Conservation (phyloP, 2,888 invertebrate genomes). For the Yponomeuta cagnagella region DNA sequence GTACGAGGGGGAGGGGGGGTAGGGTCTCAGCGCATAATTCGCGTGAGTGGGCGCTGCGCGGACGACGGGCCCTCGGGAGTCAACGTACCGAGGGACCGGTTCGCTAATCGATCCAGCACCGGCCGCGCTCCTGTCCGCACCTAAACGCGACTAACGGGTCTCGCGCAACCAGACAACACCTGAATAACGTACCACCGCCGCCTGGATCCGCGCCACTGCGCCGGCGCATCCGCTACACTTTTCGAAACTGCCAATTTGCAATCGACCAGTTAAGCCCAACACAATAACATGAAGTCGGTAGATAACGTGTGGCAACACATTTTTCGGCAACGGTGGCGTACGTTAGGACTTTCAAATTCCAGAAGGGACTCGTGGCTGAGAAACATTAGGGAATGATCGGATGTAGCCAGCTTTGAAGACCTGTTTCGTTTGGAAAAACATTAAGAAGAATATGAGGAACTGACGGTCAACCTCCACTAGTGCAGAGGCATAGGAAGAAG, state of each 20-base stretch:
- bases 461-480: no score
- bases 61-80: constrained; percentile 58
- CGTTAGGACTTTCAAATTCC: no score
- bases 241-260: constrained; percentile 1
- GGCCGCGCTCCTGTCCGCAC: constrained; percentile 64
- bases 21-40: constrained; percentile 20
- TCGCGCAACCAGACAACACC: constrained; percentile 43
- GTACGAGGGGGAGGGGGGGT: constrained; percentile 22
- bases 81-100: constrained; percentile 70
- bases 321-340: no score
- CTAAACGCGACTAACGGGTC: constrained; percentile 68
- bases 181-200: constrained; percentile 21
- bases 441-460: no score
- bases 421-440: no score
- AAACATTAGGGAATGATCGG: no score
- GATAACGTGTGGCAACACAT: no score
- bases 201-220: neutral
- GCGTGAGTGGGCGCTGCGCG: constrained; percentile 25
- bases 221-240: constrained; percentile 4
- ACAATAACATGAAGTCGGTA: neutral
- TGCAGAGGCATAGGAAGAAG: no score
- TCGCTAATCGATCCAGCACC: constrained; percentile 69
- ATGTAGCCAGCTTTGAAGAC: no score
- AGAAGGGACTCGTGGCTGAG: no score
- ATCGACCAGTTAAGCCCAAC: neutral